Base-by-base conservation (phyloP, 1,140 invertebrate genomes). In the Diorhabda elongata region DNA sequence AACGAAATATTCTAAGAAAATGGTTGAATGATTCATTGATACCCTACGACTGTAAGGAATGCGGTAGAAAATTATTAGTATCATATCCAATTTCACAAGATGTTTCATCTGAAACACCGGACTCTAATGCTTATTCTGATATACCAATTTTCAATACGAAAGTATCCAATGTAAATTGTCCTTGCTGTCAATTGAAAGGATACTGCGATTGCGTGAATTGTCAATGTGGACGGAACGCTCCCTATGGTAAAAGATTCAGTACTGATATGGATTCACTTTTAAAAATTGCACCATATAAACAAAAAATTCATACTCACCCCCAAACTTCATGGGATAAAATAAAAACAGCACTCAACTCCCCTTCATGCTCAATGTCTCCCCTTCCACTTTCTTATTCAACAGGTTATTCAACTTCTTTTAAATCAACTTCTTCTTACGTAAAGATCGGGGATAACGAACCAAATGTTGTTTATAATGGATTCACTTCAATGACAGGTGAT, bases 241-340 rank as follows among this genome's bases (percentile, higher is more conserved):
- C 65, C 44, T 67, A 56, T 11, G 57, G 65, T 45, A n/a, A 67
- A 9, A 67, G 65, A 45, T 67, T 67, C 41, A 42, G 52, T 45
- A 44, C 42, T 41, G 65, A 67, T 44, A 44, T 67, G 7, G 65
- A 67, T 45, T 59, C 65, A 3, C 45, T 61, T 2, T n/a, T 41
- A 6, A 42, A 67, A 60, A 44, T 67, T 9, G n/a, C 58, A 8
- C 47, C 47, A 8, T 52, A 6, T 8, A n/a, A 52, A 52, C 6
- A 52, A 52, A 8, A n/a, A n/a, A 52, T 2, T 52, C 3, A 6
- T 8, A 52, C 47, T 8, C n/a, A 52, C n/a, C 47, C 47, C 4
- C 6, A 52, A 8, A 8, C 47, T 0, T 8, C n/a, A 8, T 3
- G 47, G 47, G 3, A 52, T 52, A 52, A 52, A 52, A 52, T 52